Base-by-base conservation (phyloP, 2,797 vertebrate genomes). In the Rhabdophis nuchalis region DNA sequence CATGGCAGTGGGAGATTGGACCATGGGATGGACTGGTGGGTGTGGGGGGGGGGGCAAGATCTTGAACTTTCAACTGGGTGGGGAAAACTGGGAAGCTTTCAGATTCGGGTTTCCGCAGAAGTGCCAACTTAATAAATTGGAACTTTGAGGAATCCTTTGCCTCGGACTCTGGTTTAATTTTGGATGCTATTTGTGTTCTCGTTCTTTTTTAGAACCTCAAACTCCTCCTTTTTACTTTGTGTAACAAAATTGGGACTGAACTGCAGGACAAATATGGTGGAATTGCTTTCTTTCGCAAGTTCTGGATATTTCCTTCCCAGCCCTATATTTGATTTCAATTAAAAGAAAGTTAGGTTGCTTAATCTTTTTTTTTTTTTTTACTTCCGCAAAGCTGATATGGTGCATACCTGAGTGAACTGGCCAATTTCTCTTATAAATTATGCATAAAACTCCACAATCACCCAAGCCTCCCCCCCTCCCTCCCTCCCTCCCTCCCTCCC, bases 351-450 rank as follows among this genome's bases (percentile, higher is more conserved):
- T 96, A 96, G 96, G 94, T 96, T 96, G 92, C 95, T 97, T 97
- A 97, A 97, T 97, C 97, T 97, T 97, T 97, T 36, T 94, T n/a
- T n/a, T n/a, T n/a, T 27, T 27, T 58, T 7, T 18, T 23, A 10
- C 8, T 60, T 60, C 57, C 9, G 96, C 95, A 94, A 97, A 97
- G 96, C 96, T 97, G 97, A 97, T 98, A 97, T 0, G 64, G 93
- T 96, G 41, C 96, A 97, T 97, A 97, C 97, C 94, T 97, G 97
- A 98, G 95, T 96, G 97, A 97, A 97, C 7, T 95, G 97, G 95
- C 96, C 97, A 97, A 97, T 97, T 97, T 97, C 93, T 91, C 96
- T 97, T 96, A 98, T 97, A 97, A 97, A 98, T 97, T 98, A 97
- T 97, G 97, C 97, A 97, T 98, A 97, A 97, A 97, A 96, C 96